phyloP scores from a whole-genome alignment of 1,140 invertebrate species.

The Drosophila tani region DNA sequence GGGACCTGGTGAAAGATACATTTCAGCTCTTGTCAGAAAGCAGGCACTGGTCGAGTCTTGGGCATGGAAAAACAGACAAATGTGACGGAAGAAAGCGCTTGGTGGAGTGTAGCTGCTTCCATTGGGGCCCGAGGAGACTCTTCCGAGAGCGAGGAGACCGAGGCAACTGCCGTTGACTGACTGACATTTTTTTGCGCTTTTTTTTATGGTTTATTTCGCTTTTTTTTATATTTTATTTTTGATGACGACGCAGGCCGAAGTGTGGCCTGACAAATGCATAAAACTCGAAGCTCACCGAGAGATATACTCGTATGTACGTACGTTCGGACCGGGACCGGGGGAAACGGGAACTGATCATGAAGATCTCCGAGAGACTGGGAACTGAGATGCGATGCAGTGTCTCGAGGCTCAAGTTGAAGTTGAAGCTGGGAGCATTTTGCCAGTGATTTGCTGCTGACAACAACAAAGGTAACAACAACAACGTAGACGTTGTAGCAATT shows the following conservation, averaged over 20 bases:
- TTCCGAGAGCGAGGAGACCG: conserved; percentile 10
- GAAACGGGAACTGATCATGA: conserved; percentile 46
- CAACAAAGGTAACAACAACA: conserved; percentile 37
- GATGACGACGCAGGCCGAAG: conserved; percentile 59
- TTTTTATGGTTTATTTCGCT: conserved; percentile 27
- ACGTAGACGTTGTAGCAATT: conserved; percentile 77
- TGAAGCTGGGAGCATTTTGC: conserved; percentile 61
- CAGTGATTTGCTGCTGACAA: conserved; percentile 65
- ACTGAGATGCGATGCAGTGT: conserved; percentile 41
- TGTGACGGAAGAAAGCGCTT: conserved; percentile 77
- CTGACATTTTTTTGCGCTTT: conserved; percentile 70
- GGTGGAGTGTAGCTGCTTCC: conserved; percentile 4
- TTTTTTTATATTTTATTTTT: conserved; percentile 46
- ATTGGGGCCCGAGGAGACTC: conserved; percentile 6
- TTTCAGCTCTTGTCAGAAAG: conserved; percentile 82
- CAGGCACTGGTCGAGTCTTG: conserved; percentile 64
- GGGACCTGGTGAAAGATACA: conserved; percentile 76
- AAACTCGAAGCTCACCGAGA: conserved; percentile 51
- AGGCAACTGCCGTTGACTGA: conserved; percentile 58
- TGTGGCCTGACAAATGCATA: conserved; percentile 82
- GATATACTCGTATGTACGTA: conserved; percentile 2
- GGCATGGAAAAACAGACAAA: conserved; percentile 73
- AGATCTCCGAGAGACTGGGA: conserved; percentile 51
- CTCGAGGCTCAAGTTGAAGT: conserved; percentile 42
- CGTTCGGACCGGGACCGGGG: not conserved